A percentile compares a stretch with the other conserved stretches of the same genome.
Conservation (phyloP, 2,113 vertebrate species). For the Todiramphus saurophagus region DNA sequence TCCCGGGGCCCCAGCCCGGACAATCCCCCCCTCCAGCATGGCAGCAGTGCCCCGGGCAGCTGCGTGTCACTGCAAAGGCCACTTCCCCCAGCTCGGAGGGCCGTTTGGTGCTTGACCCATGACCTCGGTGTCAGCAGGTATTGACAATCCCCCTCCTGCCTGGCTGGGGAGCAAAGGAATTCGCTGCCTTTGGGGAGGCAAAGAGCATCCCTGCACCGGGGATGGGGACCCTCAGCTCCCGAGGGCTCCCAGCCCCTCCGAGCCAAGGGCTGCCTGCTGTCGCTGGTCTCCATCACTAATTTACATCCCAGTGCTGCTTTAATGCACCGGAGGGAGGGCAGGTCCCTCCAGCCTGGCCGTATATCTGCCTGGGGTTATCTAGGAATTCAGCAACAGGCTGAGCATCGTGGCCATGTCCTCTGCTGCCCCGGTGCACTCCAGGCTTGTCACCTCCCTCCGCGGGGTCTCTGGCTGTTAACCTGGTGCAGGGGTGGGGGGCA, state of each 20-base stretch:
- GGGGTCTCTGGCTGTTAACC: neutral
- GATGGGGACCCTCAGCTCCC: neutral
- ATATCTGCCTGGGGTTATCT: conserved; percentile 61
- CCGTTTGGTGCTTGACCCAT: neutral
- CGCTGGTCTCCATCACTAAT: neutral
- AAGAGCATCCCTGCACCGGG: neutral
- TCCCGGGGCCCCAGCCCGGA: fast-evolving
- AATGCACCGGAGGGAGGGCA: neutral
- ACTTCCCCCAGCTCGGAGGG: neutral
- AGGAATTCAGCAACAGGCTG: neutral
- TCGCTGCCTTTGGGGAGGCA: neutral
- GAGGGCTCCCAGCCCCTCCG: fast-evolving
- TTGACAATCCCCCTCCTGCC: neutral
- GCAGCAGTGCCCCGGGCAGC: neutral
- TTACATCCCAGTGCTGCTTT: neutral
- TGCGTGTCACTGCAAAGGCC: conserved; percentile 42
- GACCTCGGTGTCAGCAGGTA: conserved; percentile 32
- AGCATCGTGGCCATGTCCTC: neutral
- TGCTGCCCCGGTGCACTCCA: neutral
- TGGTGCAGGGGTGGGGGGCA: neutral
- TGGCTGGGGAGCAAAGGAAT: neutral
- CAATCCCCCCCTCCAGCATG: neutral
- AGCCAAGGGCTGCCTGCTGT: neutral
- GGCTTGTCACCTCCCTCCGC: neutral
- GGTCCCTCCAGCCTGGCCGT: neutral